A percentile compares a stretch with the other conserved stretches of the same genome.
These are phyloP conservation scores for Syrmaticus mikado DNA, from an alignment of 2,113 vertebrate genomes.

Conservation along the genomic window DNA sequence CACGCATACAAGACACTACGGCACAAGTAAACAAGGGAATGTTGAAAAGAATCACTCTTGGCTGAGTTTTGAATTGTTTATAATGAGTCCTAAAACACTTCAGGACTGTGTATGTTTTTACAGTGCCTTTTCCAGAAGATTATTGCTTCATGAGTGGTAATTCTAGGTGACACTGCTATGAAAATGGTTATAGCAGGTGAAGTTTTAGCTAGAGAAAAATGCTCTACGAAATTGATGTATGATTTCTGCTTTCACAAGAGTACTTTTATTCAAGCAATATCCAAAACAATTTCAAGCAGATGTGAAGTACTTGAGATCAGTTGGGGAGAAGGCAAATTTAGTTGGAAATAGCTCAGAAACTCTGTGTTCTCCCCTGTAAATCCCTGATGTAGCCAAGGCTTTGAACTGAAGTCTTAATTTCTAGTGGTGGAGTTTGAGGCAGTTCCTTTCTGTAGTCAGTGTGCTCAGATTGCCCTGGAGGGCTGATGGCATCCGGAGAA, in stretches of 20 bases:
- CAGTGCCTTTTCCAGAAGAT: neutral
- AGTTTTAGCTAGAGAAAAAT: neutral
- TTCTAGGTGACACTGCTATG: neutral
- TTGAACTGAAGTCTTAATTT: constrained; percentile 1
- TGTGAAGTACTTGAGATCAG: neutral
- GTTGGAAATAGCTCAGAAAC: neutral
- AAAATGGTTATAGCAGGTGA: neutral
- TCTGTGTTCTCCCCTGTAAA: neutral
- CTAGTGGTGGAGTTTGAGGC: neutral
- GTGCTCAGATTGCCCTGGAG: neutral
- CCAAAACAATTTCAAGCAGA: neutral
- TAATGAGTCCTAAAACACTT: neutral
- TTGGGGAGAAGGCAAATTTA: neutral
- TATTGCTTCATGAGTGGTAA: neutral
- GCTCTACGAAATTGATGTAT: neutral
- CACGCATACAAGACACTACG: neutral
- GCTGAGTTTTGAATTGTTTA: neutral
- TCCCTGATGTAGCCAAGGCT: neutral
- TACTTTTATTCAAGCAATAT: neutral
- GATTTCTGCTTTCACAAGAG: neutral
- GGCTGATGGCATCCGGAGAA: neutral
- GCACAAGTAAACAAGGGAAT: neutral
- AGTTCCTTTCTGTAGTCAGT: neutral
- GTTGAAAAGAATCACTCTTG: neutral
- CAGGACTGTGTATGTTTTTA: neutral